These are phyloP conservation scores for Lochmaea capreae DNA, from an alignment of 2,888 invertebrate species.

Conservation along the genomic window DNA sequence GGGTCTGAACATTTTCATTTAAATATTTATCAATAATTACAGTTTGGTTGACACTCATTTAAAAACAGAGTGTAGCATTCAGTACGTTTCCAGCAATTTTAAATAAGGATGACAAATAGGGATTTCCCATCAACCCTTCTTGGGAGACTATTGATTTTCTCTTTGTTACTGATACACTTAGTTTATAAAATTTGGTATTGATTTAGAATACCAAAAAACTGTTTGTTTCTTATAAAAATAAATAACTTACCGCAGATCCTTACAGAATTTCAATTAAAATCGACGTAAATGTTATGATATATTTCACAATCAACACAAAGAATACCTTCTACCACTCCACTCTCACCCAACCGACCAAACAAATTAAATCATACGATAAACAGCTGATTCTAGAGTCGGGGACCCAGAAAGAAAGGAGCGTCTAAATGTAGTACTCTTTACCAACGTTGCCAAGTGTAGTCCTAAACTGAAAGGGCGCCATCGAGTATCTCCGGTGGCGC, in stretches of 20 bases:
- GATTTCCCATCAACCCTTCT: conserved; percentile 11
- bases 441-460: too few species aligned
- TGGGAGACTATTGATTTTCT: conserved; percentile 14
- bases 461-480: too few species aligned
- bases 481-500: too few species aligned
- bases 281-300: conserved; percentile 11
- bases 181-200: background rate
- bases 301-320: conserved; percentile 31
- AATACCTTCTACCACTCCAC: conserved; percentile 26
- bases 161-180: background rate
- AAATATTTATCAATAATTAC: background rate
- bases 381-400: conserved; percentile 18
- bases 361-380: conserved; percentile 28
- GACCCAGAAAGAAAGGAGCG: too few species aligned
- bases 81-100: background rate
- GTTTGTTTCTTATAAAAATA: background rate
- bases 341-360: conserved; percentile 18
- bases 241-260: conserved; percentile 12
- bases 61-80: background rate
- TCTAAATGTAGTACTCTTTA: too few species aligned
- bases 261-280: conserved; percentile 4
- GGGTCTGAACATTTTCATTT: background rate
- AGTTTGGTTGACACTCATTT: background rate
- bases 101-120: background rate
- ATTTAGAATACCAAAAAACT: background rate